These are phyloP conservation scores for Macroramphosus scolopax DNA, from an alignment of 2,797 vertebrate genomes.

Conservation along the genomic window DNA sequence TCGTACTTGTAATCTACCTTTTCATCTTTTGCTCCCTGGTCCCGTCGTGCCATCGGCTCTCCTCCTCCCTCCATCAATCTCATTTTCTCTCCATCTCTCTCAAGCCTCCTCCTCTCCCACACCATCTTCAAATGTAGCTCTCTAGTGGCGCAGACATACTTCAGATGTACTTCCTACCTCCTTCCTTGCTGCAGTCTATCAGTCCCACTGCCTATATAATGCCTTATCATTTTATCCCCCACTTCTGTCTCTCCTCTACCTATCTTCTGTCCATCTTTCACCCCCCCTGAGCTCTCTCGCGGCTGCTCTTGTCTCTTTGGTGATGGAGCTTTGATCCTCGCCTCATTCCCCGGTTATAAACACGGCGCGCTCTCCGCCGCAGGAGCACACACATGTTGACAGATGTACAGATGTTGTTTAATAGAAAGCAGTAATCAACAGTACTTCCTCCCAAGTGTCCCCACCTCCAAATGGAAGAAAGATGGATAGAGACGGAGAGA, in stretches of 20 bases:
- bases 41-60: constrained; percentile 20
- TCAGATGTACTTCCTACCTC: constrained; percentile 29
- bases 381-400: constrained; percentile 35
- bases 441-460: constrained; percentile 41
- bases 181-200: constrained; percentile 29
- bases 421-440: constrained; percentile 60
- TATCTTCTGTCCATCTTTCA: constrained; percentile 41
- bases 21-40: constrained; percentile 53
- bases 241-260: constrained; percentile 42
- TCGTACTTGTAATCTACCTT: constrained; percentile 44
- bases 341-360: constrained; percentile 35
- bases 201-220: constrained; percentile 38
- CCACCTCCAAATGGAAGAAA: constrained; percentile 34
- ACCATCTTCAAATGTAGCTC: constrained; percentile 52
- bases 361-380: constrained; percentile 11
- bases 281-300: constrained; percentile 7
- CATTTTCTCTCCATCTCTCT: constrained; percentile 37
- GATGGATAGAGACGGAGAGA: constrained; percentile 33
- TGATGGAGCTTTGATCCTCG: constrained; percentile 57
- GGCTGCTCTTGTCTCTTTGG: constrained; percentile 18
- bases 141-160: constrained; percentile 47
- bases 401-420: constrained; percentile 51
- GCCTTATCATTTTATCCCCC: constrained; percentile 36
- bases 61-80: constrained; percentile 42
- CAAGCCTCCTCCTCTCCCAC: constrained; percentile 40